Conservation (phyloP, 2,797 vertebrate genomes). For the Pseudochromis fuscus region DNA sequence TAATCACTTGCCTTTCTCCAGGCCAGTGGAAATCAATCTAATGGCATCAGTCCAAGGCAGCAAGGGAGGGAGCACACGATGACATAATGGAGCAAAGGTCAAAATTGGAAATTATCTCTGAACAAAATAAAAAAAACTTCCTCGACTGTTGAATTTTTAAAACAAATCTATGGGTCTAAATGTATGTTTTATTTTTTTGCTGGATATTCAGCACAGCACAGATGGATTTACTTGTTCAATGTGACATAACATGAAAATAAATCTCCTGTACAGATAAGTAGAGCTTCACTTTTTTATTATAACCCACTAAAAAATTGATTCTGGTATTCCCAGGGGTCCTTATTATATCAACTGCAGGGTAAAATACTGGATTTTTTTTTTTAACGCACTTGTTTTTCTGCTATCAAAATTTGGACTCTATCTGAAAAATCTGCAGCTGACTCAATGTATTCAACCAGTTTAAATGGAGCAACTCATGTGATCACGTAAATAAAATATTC, state of each 20-base stretch:
- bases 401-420: no score
- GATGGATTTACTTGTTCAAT: no score
- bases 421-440: background rate
- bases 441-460: background rate
- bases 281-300: background rate
- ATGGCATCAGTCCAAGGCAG: slow-evolving; percentile 18
- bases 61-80: slow-evolving; percentile 6
- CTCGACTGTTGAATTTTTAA: slow-evolving; percentile 1
- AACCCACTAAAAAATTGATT: background rate
- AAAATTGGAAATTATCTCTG: slow-evolving; percentile 9
- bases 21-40: slow-evolving; percentile 56
- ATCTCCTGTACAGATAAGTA: background rate
- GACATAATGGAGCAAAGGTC: slow-evolving; percentile 16
- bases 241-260: background rate
- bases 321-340: background rate
- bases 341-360: no score
- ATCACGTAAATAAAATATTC: slow-evolving; percentile 42
- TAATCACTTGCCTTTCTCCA: slow-evolving; percentile 61
- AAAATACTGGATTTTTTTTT: no score
- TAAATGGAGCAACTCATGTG: background rate
- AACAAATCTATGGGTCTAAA: background rate
- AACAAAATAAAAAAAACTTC: background rate
- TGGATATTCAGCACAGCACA: background rate
- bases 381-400: no score
- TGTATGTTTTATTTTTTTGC: background rate